Conservation (phyloP, 2,888 invertebrate species). For the Allophyes oxyacanthae region DNA sequence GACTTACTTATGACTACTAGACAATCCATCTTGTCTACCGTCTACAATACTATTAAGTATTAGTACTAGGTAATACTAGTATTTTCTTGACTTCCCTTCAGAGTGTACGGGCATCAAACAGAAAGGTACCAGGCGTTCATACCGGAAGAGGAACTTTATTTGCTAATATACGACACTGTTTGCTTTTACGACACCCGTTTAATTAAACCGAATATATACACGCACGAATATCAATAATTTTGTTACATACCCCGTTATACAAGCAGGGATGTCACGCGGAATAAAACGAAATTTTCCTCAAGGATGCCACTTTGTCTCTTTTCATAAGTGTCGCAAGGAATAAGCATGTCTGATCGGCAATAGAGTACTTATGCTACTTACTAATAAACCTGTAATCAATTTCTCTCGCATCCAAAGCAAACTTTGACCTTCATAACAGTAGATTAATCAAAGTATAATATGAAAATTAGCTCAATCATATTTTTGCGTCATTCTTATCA, state of each 20-base stretch:
- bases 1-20: too few species aligned
- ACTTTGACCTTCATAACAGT: too few species aligned
- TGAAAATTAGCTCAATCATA: neutral
- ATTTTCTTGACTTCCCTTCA: neutral
- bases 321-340: too few species aligned
- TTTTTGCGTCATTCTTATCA: slow-evolving; percentile 2
- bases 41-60: too few species aligned
- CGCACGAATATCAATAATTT: slow-evolving; percentile 60
- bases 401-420: too few species aligned
- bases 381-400: too few species aligned
- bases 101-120: slow-evolving; percentile 10
- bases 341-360: too few species aligned
- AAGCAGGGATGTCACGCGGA: slow-evolving; percentile 33
- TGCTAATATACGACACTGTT: slow-evolving; percentile 54
- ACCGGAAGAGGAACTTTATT: slow-evolving; percentile 45
- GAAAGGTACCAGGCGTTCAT: slow-evolving; percentile 18
- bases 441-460: too few species aligned
- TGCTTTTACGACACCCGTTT: slow-evolving; percentile 57
- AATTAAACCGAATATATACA: slow-evolving; percentile 58
- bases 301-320: too few species aligned
- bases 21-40: too few species aligned
- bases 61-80: too few species aligned
- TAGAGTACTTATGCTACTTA: too few species aligned
- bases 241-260: slow-evolving; percentile 28
- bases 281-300: neutral